Percentiles rank a stretch among this genome's conserved stretches.
Conservation (phyloP, 1,140 invertebrate genomes). For the Uloborus diversus region DNA sequence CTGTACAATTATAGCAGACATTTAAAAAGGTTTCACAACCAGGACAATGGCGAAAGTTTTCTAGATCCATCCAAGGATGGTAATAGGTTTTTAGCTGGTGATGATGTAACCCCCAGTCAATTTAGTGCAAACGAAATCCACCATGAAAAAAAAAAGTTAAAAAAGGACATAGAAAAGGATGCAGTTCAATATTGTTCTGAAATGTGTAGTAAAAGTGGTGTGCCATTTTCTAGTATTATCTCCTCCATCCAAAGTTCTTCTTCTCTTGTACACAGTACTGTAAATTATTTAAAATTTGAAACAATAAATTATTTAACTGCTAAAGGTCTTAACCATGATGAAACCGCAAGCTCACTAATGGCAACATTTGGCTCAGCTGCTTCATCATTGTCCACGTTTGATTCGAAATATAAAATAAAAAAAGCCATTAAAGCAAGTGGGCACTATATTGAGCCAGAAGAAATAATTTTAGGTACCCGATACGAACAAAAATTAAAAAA, state of each 20-base stretch:
- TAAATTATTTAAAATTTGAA: neutral
- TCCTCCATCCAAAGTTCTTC: constrained; percentile 2
- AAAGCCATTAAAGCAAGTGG: neutral
- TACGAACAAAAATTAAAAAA: constrained; percentile 4
- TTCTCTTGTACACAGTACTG: neutral
- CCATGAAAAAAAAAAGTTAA: neutral
- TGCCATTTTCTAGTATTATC: neutral
- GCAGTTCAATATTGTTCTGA: neutral
- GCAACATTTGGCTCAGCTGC: constrained; percentile 1
- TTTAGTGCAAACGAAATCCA: too few species aligned
- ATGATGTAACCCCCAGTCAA: neutral
- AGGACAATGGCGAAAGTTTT: neutral
- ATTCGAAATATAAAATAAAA: neutral
- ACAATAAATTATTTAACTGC: neutral
- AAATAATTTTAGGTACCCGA: neutral
- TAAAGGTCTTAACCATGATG: too few species aligned
- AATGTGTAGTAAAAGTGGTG: neutral
- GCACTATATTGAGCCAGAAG: neutral
- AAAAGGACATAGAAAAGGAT: neutral
- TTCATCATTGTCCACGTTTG: neutral
- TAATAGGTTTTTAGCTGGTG: too few species aligned
- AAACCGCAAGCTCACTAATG: neutral
- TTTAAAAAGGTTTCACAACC: constrained; percentile 6
- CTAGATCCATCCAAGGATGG: neutral
- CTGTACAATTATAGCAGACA: constrained; percentile 6